phyloP scores from a whole-genome alignment of 2,797 vertebrate genomes.

The Microchirus variegatus region DNA sequence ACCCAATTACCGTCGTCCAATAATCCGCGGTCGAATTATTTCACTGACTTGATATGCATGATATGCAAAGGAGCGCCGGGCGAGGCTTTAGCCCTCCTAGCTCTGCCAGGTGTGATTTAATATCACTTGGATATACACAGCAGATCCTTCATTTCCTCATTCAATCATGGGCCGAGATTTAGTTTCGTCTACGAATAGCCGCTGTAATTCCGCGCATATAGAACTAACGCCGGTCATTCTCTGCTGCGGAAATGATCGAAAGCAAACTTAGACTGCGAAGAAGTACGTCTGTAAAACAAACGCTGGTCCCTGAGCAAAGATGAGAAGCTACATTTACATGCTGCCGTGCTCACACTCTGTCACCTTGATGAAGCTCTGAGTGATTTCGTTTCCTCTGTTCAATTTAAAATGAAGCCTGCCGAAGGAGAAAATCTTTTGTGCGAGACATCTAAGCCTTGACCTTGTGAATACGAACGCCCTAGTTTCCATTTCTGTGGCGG shows the following conservation, averaged over 20 bases:
- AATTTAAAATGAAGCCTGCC: constrained; percentile 28
- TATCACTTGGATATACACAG: constrained; percentile 66
- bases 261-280: constrained; percentile 39
- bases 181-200: constrained; percentile 27
- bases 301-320: constrained; percentile 12
- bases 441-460: constrained; percentile 64
- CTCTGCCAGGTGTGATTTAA: constrained; percentile 68
- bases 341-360: constrained; percentile 47
- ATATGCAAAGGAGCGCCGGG: constrained; percentile 62
- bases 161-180: constrained; percentile 60
- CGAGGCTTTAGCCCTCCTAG: constrained; percentile 46
- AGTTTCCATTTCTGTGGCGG: constrained; percentile 41
- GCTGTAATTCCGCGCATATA: constrained; percentile 50
- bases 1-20: constrained; percentile 23
- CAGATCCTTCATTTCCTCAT: constrained; percentile 70
- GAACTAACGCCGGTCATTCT: constrained; percentile 35
- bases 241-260: constrained; percentile 10
- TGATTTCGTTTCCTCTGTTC: constrained; percentile 43
- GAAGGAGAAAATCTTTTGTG: constrained; percentile 45
- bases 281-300: constrained; percentile 14
- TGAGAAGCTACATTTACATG: constrained; percentile 58
- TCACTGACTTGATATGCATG: constrained; percentile 51
- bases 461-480: constrained; percentile 47
- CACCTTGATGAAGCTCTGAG: constrained; percentile 53
- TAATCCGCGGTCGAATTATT: constrained; percentile 57